These are phyloP conservation scores for Calameuta pallipes DNA, from an alignment of 2,888 invertebrate species.

Conservation along the genomic window DNA sequence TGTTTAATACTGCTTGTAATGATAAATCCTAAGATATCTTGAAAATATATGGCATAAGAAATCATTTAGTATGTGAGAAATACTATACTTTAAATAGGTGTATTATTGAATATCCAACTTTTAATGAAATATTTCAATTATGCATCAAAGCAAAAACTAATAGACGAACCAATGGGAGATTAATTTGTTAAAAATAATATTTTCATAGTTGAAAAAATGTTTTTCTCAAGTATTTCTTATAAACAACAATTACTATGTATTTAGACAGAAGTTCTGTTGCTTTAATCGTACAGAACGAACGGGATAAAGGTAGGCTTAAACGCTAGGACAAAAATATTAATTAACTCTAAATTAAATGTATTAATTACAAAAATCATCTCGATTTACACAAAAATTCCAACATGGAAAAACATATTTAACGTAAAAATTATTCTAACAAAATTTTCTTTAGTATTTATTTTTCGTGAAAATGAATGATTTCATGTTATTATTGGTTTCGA, in stretches of 20 bases:
- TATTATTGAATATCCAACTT: background rate
- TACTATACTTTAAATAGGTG: background rate
- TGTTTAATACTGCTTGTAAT: background rate
- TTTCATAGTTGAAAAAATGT: background rate
- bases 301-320: background rate
- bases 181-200: background rate
- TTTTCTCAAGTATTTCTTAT: background rate
- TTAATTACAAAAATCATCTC: background rate
- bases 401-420: background rate
- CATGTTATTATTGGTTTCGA: background rate
- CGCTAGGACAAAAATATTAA: background rate
- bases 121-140: background rate
- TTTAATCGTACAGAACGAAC: background rate
- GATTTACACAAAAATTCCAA: background rate
- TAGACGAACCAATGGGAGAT: background rate
- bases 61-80: background rate
- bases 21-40: background rate
- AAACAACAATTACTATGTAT: background rate
- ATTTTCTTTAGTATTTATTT: background rate
- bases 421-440: background rate
- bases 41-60: background rate
- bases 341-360: background rate
- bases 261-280: background rate
- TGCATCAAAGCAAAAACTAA: background rate
- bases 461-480: background rate